Percentiles rank a stretch among this genome's conserved stretches.
Evolutionary conservation across 2,113 vertebrate species (phyloP).

Genomic region (Dicrurus megarhynchus): DNA sequence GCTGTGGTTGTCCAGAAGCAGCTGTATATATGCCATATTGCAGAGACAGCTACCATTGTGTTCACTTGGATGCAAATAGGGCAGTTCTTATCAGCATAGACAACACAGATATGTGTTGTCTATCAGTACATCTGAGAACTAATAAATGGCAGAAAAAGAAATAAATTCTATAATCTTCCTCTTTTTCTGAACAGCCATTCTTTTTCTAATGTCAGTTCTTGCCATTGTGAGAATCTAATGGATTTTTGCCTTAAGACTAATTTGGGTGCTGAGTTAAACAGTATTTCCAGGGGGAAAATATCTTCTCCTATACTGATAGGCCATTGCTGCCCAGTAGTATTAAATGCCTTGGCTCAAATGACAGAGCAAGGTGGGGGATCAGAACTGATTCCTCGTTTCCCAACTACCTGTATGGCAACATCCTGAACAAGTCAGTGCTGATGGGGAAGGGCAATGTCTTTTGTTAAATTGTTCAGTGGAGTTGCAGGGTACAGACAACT

Average conservation of each 20-base stretch:
- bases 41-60: background rate
- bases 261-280: background rate
- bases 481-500: background rate
- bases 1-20: background rate
- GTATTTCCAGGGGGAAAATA: background rate
- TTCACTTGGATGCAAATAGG: background rate
- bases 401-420: too few species aligned
- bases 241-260: background rate
- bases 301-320: background rate
- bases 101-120: background rate
- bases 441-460: background rate
- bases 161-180: background rate
- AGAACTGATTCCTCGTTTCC: background rate
- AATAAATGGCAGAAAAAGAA: background rate
- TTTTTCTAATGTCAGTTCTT: background rate
- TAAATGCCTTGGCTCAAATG: background rate
- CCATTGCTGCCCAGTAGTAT: background rate
- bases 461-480: accelerated
- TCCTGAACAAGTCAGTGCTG: background rate
- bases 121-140: background rate
- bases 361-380: background rate
- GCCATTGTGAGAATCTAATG: background rate
- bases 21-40: accelerated
- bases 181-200: background rate
- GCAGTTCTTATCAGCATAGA: background rate